These are phyloP conservation scores for Chironomus tentans DNA, from an alignment of 2,888 invertebrate species.

Conservation along the genomic window DNA sequence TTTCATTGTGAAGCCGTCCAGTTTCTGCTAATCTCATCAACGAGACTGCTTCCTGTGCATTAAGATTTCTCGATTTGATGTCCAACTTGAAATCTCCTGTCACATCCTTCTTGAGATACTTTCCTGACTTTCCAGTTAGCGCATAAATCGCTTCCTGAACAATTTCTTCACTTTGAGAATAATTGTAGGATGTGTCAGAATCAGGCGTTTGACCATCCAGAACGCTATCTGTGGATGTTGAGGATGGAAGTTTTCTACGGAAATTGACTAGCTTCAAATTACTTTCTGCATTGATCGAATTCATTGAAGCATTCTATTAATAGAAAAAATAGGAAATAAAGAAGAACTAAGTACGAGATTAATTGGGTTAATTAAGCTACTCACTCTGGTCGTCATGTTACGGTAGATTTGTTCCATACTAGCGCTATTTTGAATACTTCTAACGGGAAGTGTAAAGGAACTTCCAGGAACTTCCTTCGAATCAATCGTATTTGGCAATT, in stretches of 20 bases:
- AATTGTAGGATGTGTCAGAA: conserved; percentile 14
- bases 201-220: conserved; percentile 31
- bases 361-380: not conserved
- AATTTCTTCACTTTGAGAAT: conserved; percentile 39
- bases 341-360: not conserved
- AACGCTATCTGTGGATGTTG: conserved; percentile 30
- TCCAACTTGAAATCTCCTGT: conserved; percentile 54
- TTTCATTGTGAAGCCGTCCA: conserved; percentile 68
- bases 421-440: conserved; percentile 6
- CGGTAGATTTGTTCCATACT: conserved; percentile 7
- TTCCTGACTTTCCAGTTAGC: conserved; percentile 82
- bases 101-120: conserved; percentile 57
- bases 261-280: conserved; percentile 29
- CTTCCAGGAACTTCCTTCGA: not conserved
- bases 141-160: conserved; percentile 74
- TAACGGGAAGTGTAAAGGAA: conserved; percentile 1
- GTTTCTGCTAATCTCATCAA: conserved; percentile 72
- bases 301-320: conserved; percentile 6
- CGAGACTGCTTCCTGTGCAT: conserved; percentile 51
- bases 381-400: not conserved
- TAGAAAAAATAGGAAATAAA: not conserved
- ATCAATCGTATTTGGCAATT: conserved; percentile 7
- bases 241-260: conserved; percentile 27
- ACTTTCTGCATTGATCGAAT: conserved; percentile 28
- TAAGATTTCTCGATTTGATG: conserved; percentile 44